Conservation (phyloP, 2,113 vertebrate genomes). For the Dicaeum eximium region DNA sequence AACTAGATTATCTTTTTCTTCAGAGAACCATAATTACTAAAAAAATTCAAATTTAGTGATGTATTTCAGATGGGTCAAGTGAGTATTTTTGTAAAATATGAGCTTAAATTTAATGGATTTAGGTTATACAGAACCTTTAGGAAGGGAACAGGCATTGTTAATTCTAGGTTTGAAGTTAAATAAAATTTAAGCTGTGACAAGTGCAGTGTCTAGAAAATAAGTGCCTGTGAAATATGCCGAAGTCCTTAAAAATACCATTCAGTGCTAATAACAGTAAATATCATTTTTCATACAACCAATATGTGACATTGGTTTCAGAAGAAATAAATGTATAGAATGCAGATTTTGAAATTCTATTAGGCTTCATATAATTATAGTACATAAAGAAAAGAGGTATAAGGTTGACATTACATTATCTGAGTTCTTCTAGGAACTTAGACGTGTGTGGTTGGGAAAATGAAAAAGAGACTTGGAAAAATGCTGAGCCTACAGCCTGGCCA, state of each 20-base stretch:
- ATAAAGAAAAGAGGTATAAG: conserved; percentile 55
- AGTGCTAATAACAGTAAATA: conserved; percentile 61
- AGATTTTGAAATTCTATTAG: conserved; percentile 64
- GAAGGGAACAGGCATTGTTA: conserved; percentile 46
- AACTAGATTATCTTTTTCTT: conserved; percentile 25
- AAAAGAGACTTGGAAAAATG: conserved; percentile 34
- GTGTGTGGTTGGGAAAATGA: conserved; percentile 18
- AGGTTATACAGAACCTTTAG: conserved; percentile 47
- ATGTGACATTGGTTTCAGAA: conserved; percentile 45
- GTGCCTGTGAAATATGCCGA: conserved; percentile 54
- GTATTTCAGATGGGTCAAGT: conserved; percentile 47
- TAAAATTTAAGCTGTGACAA: conserved; percentile 65
- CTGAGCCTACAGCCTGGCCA: not conserved
- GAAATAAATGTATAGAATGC: conserved; percentile 67
- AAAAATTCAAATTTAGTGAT: not conserved
- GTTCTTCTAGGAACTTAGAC: conserved; percentile 51
- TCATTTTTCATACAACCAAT: conserved; percentile 51
- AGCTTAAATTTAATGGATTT: conserved; percentile 47
- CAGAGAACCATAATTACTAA: conserved; percentile 10
- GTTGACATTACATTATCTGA: conserved; percentile 62
- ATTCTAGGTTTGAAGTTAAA: conserved; percentile 63
- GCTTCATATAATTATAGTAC: conserved; percentile 56
- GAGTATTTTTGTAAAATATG: conserved; percentile 39
- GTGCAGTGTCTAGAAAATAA: conserved; percentile 60
- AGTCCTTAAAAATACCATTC: conserved; percentile 60